Percentiles rank a stretch among this genome's conserved stretches.
These are phyloP conservation scores for Euleptes europaea DNA, from an alignment of 2,113 vertebrate genomes.

Conservation along the genomic window DNA sequence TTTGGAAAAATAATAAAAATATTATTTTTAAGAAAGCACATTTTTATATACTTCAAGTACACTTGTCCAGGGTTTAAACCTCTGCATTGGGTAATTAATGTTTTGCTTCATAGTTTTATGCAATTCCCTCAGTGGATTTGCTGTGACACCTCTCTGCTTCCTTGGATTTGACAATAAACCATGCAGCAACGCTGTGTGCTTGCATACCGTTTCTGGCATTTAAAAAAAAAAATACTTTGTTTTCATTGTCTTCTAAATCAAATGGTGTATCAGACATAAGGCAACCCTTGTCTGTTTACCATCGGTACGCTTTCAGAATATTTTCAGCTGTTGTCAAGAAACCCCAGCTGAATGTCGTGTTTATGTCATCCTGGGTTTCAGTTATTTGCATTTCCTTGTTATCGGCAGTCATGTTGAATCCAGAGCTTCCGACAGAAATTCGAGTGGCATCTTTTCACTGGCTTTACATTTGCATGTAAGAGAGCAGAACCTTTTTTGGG, in stretches of 20 bases:
- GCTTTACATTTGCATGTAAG: neutral
- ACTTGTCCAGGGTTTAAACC: neutral
- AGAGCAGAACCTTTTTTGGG: neutral
- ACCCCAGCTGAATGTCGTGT: neutral
- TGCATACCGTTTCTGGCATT: slow-evolving; percentile 5
- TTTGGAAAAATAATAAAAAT: too few species aligned
- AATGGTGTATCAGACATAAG: slow-evolving; percentile 13
- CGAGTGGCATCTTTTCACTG: neutral
- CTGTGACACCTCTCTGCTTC: neutral
- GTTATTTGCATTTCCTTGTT: neutral
- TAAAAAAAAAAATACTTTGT: neutral
- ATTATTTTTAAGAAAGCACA: too few species aligned
- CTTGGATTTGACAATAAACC: neutral
- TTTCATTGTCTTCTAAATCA: slow-evolving; percentile 16
- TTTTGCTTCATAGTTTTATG: neutral
- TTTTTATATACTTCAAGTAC: neutral
- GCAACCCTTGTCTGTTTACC: neutral
- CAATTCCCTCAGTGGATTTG: slow-evolving; percentile 1
- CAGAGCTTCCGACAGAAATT: neutral
- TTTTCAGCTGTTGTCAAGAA: slow-evolving; percentile 10
- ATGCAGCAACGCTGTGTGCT: neutral
- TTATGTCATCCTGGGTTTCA: neutral
- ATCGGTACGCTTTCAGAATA: neutral
- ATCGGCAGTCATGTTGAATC: neutral
- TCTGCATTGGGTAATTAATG: accelerated